Base-by-base conservation (phyloP, 1,140 invertebrate genomes). In the Pollicipes pollicipes region DNA sequence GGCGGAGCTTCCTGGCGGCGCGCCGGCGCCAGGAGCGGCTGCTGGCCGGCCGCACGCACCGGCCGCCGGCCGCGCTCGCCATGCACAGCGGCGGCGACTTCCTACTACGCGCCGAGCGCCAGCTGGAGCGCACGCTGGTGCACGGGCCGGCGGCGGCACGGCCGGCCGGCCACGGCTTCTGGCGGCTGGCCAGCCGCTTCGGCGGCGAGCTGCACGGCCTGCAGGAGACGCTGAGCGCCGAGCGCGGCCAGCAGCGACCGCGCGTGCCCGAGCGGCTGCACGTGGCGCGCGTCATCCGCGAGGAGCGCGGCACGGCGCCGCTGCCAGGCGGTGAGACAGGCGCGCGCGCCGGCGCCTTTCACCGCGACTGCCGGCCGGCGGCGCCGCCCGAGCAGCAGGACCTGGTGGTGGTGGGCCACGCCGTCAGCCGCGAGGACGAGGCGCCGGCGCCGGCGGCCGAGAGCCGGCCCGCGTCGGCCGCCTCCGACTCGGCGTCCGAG, bases 81-180 rank as follows among this genome's bases (percentile, higher is more conserved):
- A 58, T 58, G 45, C 45, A 58, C 45, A 58, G 45, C 45, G 45
- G 45, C 45, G 45, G 45, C 45, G 45, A 58, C 45, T 58, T 58
- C 21, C 45, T 21, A 21, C 45, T 17, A 21, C 45, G 45, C 13
- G 3, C 2, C 45, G 45, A 10, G 17, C 45, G 45, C 45, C 45
- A 58, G 45, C 45, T 58, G 45, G 2, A 24, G 10, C 45, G 6
- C 45, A 17, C 6, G 13, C 45, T 13, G 45, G 10, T 21, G 45
- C 45, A 58, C 45, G 45, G 45, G 45, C 45, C 45, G 45, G 6
- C 45, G 45, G 45, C 17, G 6, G 45, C 45, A 21, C 45, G 45
- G 45, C 45, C 45, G 45, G 13, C 45, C 45, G 45, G 45, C 45
- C 13, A 3, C 45, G 45, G 13, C 45, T 58, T 58, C 45, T 58